Conservation (phyloP, 2,888 invertebrate genomes). For the Nesidiocoris tenuis region DNA sequence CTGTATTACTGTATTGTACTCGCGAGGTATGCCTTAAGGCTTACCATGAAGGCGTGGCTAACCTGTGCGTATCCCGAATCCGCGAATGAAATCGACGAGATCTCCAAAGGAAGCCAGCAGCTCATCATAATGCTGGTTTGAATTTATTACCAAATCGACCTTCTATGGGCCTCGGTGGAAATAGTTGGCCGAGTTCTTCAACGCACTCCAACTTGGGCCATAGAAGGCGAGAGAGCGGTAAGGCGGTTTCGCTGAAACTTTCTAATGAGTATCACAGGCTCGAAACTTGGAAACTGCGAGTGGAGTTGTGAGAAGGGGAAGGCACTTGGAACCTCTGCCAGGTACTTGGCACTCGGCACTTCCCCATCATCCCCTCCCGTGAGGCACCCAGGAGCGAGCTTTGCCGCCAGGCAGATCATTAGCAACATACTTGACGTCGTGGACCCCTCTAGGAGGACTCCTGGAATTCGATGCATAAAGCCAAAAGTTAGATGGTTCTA, state of each 20-base stretch:
- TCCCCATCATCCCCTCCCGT: too few relatives aligned
- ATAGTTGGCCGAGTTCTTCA: not conserved
- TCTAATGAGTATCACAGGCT: not conserved
- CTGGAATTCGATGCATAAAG: not conserved
- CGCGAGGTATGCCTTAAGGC: too few relatives aligned
- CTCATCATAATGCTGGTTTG: not conserved
- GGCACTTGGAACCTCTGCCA: not conserved
- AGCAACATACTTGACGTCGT: not conserved
- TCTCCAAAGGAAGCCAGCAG: too few relatives aligned
- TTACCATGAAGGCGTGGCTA: too few relatives aligned
- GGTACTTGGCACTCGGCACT: not conserved
- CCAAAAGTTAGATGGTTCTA: not conserved
- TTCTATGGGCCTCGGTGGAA: not conserved
- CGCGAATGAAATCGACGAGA: too few relatives aligned
- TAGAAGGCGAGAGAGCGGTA: not conserved
- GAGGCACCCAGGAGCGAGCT: not conserved
- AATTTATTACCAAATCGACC: not conserved
- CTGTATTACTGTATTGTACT: too few relatives aligned
- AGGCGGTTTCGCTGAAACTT: not conserved
- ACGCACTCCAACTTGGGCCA: not conserved
- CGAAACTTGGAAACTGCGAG: not conserved
- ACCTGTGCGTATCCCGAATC: too few relatives aligned
- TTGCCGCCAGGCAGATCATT: not conserved
- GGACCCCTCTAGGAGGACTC: not conserved
- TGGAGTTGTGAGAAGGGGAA: not conserved